Evolutionary conservation across 2,888 invertebrate genomes (phyloP).

Genomic region (Portevinia maculata): DNA sequence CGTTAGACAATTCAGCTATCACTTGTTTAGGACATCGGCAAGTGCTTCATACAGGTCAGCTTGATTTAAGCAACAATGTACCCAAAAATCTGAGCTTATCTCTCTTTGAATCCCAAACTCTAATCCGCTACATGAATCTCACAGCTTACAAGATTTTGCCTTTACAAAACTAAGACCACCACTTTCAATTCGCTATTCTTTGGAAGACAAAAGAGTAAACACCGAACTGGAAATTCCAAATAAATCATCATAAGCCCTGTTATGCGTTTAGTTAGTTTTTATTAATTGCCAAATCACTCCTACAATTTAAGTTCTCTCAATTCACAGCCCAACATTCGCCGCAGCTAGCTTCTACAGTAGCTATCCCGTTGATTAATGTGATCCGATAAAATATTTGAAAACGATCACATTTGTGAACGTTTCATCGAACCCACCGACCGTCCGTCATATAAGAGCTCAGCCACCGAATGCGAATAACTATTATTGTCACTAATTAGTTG

Average conservation of each 20-base stretch:
- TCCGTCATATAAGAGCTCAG: neutral
- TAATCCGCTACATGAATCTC: too few species aligned
- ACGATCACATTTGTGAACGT: slow-evolving; percentile 60
- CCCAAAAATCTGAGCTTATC: too few species aligned
- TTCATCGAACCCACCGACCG: slow-evolving; percentile 19
- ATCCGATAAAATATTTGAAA: slow-evolving; percentile 71
- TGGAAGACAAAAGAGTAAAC: slow-evolving; percentile 52
- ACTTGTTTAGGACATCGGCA: too few species aligned
- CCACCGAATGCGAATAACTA: slow-evolving; percentile 43
- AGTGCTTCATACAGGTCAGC: too few species aligned
- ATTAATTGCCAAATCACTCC: slow-evolving; percentile 52
- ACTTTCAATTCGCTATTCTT: slow-evolving; percentile 8
- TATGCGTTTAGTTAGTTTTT: slow-evolving; percentile 7
- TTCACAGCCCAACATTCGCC: slow-evolving; percentile 33
- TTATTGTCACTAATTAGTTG: slow-evolving; percentile 72
- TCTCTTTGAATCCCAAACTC: too few species aligned
- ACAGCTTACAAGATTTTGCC: too few species aligned
- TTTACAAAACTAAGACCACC: neutral
- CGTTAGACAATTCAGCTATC: too few species aligned
- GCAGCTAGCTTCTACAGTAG: slow-evolving; percentile 49
- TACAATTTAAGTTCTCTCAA: slow-evolving; percentile 32
- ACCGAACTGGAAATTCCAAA: slow-evolving; percentile 27
- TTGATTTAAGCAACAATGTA: too few species aligned
- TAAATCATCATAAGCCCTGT: slow-evolving; percentile 49
- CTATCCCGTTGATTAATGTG: slow-evolving; percentile 65